Conservation (phyloP, 2,113 vertebrate species). For the Apeltes quadracus region DNA sequence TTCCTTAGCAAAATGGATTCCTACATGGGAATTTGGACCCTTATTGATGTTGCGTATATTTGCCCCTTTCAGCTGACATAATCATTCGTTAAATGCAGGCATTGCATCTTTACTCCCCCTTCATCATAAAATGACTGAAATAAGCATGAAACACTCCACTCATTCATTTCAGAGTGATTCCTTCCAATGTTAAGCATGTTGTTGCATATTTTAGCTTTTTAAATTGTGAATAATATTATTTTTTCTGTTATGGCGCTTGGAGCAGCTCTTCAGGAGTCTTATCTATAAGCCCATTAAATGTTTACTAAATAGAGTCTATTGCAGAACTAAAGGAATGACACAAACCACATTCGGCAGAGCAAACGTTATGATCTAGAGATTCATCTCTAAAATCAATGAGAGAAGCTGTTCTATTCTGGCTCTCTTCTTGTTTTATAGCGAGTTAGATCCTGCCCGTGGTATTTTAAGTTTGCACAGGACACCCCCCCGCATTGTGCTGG, state of each 20-base stretch:
- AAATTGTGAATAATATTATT: not conserved
- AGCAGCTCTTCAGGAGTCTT: not conserved
- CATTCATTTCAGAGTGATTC: not conserved
- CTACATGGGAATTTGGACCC: not conserved
- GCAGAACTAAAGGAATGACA: not conserved
- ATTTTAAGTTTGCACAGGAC: conserved; percentile 15
- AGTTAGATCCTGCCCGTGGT: not conserved
- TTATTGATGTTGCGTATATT: not conserved
- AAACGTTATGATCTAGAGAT: not conserved
- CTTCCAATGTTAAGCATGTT: not conserved
- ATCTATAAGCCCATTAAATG: not conserved
- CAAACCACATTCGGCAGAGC: not conserved
- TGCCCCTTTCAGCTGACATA: no score
- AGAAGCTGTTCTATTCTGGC: not conserved
- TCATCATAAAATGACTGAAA: not conserved
- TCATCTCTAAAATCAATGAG: not conserved
- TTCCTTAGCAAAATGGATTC: not conserved
- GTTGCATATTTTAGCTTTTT: not conserved
- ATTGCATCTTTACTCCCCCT: not conserved
- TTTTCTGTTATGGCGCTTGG: not conserved
- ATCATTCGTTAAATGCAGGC: not conserved
- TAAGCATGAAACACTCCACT: not conserved
- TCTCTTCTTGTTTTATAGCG: conserved; percentile 39
- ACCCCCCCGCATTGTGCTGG: conserved; percentile 29
- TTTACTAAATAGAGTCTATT: not conserved